Evolutionary conservation across 2,113 vertebrate genomes (phyloP).

Genomic region (Aplodontia rufa): DNA sequence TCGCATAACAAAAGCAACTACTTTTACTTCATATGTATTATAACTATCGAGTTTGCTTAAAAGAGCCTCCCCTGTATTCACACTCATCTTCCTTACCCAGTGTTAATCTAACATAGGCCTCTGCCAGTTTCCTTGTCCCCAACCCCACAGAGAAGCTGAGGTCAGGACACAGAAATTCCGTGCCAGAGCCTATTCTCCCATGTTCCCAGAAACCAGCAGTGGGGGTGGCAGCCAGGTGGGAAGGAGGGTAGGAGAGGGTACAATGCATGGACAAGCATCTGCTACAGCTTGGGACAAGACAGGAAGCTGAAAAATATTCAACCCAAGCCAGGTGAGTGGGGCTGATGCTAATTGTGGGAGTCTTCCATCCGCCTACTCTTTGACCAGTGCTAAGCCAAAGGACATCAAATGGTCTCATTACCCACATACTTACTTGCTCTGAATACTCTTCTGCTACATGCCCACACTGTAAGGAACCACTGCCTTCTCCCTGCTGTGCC

Average conservation of each 20-base stretch:
- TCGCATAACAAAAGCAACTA: background rate
- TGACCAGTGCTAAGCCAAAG: background rate
- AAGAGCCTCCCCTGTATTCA: background rate
- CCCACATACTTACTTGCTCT: background rate
- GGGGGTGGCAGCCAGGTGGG: background rate
- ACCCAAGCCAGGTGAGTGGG: background rate
- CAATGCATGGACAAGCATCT: background rate
- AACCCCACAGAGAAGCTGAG: background rate
- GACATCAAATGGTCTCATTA: conserved; percentile 31
- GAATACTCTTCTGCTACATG: background rate
- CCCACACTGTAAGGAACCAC: background rate
- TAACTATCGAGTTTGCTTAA: background rate
- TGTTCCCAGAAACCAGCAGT: background rate
- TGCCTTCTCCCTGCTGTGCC: background rate
- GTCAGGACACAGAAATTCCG: background rate
- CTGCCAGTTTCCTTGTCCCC: background rate
- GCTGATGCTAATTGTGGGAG: background rate
- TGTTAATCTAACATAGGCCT: background rate
- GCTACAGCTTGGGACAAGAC: background rate
- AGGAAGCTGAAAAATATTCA: background rate
- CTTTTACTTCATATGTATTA: background rate
- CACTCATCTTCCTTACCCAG: background rate
- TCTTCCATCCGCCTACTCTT: background rate
- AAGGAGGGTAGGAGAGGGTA: background rate
- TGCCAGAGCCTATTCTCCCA: background rate